phyloP scores from a whole-genome alignment of 1,140 invertebrate species.

The Drepana arcuata region DNA sequence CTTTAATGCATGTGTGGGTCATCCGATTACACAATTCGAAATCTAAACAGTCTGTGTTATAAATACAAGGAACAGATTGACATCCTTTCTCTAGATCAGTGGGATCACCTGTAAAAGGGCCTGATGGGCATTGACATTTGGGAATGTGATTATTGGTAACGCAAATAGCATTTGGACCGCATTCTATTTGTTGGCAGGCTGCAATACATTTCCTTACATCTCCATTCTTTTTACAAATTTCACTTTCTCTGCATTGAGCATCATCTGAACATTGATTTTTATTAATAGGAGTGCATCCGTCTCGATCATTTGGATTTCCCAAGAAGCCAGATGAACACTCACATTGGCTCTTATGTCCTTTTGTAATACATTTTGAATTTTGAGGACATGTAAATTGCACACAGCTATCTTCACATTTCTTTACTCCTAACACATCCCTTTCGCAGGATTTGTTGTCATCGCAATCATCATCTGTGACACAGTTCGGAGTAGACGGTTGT shows the following conservation, averaged over 20 bases:
- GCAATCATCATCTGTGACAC: conserved; percentile 81
- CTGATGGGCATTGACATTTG: conserved; percentile 89
- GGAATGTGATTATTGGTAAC: conserved; percentile 90
- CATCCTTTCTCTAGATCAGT: conserved; percentile 83
- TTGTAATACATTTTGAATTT: conserved; percentile 85
- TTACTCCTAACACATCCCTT: conserved; percentile 86
- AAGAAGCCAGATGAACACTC: conserved; percentile 84
- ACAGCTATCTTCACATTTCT: conserved; percentile 86
- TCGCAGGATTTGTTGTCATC: conserved; percentile 78
- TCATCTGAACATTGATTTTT: conserved; percentile 85
- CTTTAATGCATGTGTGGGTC: conserved; percentile 86
- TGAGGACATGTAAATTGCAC: conserved; percentile 84
- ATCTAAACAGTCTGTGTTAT: conserved; percentile 85
- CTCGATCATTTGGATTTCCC: conserved; percentile 91
- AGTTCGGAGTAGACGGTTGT: conserved; percentile 88
- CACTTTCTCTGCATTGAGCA: conserved; percentile 85
- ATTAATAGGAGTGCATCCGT: conserved; percentile 81
- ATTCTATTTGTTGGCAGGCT: conserved; percentile 82
- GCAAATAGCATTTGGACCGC: conserved; percentile 88
- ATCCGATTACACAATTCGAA: conserved; percentile 86
- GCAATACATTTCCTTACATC: conserved; percentile 76
- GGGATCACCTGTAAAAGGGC: conserved; percentile 87
- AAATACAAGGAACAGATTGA: conserved; percentile 85
- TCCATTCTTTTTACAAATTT: conserved; percentile 76
- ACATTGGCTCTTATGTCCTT: conserved; percentile 82